phyloP scores from a whole-genome alignment of 2,797 vertebrate species.

The Ateles fusciceps region DNA sequence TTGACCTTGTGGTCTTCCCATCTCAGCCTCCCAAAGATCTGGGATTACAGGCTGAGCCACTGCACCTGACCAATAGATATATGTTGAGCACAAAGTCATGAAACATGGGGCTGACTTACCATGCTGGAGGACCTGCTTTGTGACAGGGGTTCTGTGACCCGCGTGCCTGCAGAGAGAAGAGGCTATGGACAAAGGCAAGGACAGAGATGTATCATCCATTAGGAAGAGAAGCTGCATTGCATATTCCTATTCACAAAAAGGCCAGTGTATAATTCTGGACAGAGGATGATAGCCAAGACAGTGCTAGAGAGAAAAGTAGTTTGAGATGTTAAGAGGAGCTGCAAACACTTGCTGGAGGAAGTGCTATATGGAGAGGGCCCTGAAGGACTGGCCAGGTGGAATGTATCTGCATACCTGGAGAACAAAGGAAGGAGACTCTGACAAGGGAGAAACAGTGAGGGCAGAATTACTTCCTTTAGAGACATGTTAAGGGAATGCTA shows the following conservation, averaged over 20 bases:
- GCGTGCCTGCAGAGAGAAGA: not conserved
- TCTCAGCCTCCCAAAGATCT: too few relatives aligned
- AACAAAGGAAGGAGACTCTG: too few relatives aligned
- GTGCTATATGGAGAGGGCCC: fast-evolving
- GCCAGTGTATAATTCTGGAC: not conserved
- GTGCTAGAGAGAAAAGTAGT: not conserved
- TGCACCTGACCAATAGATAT: not conserved
- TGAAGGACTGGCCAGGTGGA: not conserved
- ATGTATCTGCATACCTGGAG: not conserved
- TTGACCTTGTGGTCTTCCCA: too few relatives aligned
- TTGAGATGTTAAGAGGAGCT: not conserved
- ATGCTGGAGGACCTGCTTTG: fast-evolving
- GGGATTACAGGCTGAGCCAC: too few relatives aligned
- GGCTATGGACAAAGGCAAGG: not conserved
- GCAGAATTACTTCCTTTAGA: not conserved
- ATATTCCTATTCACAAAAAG: not conserved
- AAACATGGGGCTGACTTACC: not conserved
- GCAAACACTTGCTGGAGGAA: not conserved
- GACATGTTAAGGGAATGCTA: not conserved
- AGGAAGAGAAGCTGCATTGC: not conserved
- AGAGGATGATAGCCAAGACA: too few relatives aligned
- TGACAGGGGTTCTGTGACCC: not conserved
- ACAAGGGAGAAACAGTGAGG: not conserved
- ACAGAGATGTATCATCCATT: not conserved
- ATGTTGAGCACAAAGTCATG: not conserved